These are phyloP conservation scores for Drosophila vallismaia DNA, from an alignment of 2,888 invertebrate genomes.

Conservation along the genomic window DNA sequence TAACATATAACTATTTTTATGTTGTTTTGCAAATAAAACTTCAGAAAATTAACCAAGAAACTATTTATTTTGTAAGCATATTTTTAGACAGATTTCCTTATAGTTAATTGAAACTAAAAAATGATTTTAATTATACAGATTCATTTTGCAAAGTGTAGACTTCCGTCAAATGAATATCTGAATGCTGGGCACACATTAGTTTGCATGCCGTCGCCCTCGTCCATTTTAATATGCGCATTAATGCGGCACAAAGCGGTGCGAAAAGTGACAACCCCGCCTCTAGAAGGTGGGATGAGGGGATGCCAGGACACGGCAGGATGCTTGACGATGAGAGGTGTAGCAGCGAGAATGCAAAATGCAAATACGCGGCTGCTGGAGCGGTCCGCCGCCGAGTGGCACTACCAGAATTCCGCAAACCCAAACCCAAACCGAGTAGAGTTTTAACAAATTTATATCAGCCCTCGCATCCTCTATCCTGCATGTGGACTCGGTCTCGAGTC, in stretches of 20 bases:
- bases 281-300: too few relatives aligned
- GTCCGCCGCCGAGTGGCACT: conserved; percentile 21
- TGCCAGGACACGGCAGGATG: neutral
- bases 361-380: conserved; percentile 54
- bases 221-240: conserved; percentile 70
- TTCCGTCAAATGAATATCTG: conserved; percentile 46
- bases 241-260: conserved; percentile 72
- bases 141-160: conserved; percentile 1
- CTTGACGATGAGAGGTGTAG: neutral
- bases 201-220: conserved; percentile 43
- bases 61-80: too few relatives aligned
- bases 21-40: too few relatives aligned
- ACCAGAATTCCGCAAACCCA: conserved; percentile 14
- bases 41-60: too few relatives aligned
- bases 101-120: too few relatives aligned
- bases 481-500: conserved; percentile 39
- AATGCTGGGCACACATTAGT: conserved; percentile 59
- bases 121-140: too few relatives aligned
- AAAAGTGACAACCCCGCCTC: conserved; percentile 56
- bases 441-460: neutral
- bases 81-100: too few relatives aligned
- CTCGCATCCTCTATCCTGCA: conserved; percentile 32
- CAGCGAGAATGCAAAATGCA: conserved; percentile 53
- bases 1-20: too few relatives aligned
- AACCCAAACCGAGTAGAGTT: neutral